Evolutionary conservation across 2,888 invertebrate species (phyloP).

Genomic region (Ceratothoa steindachneri): DNA sequence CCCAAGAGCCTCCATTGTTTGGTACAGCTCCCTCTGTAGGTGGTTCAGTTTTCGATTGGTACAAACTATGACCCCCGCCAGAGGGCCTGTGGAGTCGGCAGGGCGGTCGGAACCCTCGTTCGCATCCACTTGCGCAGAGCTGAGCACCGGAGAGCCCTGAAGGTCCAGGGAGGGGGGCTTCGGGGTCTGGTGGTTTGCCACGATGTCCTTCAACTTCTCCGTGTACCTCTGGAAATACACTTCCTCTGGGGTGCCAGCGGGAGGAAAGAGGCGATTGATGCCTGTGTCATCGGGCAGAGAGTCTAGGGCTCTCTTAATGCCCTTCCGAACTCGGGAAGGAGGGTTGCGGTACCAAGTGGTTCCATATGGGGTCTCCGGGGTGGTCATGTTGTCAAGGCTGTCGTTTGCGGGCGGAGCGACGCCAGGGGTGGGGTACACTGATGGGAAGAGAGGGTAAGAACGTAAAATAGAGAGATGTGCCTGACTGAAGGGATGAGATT

Average conservation of each 20-base stretch:
- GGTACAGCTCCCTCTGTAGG: constrained; percentile 52
- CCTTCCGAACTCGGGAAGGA: constrained; percentile 26
- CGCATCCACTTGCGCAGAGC: too few relatives aligned
- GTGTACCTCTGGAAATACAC: constrained; percentile 27
- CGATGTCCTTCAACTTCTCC: constrained; percentile 16
- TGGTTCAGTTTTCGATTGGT: constrained; percentile 53
- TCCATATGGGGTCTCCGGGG: constrained; percentile 61
- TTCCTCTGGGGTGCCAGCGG: constrained; percentile 18
- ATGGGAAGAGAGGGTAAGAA: constrained; percentile 8
- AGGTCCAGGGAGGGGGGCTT: constrained; percentile 8
- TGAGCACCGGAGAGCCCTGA: background rate
- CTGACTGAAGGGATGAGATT: too few relatives aligned
- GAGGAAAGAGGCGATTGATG: background rate
- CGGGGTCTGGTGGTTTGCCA: constrained; percentile 15
- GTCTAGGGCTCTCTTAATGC: constrained; percentile 27
- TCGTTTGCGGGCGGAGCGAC: constrained; percentile 8
- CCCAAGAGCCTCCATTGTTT: constrained; percentile 53
- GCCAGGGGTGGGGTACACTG: constrained; percentile 45
- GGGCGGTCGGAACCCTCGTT: background rate
- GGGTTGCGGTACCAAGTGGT: constrained; percentile 35
- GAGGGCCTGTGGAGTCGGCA: constrained; percentile 17
- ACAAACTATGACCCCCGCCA: constrained; percentile 53
- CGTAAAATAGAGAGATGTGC: too few relatives aligned
- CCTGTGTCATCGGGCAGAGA: constrained; percentile 17
- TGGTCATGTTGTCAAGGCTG: constrained; percentile 51